phyloP scores from a whole-genome alignment of 2,888 invertebrate genomes.

The Ectropis crepuscularia region DNA sequence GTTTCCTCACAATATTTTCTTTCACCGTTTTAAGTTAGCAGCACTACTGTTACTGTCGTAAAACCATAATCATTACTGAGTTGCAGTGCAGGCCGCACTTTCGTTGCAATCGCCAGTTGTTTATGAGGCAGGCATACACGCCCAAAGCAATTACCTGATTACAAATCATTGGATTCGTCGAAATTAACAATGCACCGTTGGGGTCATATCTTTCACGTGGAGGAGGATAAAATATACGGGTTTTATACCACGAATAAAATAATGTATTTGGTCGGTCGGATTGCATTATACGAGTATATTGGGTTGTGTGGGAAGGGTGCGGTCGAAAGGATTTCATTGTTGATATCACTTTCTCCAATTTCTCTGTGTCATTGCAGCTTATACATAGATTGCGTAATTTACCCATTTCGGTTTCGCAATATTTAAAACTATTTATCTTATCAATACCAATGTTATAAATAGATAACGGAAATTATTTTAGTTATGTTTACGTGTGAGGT shows the following conservation, averaged over 20 bases:
- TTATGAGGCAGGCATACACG: constrained; percentile 30
- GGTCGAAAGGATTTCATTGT: no score
- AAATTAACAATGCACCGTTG: constrained; percentile 29
- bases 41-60: background rate
- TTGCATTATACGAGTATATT: constrained; percentile 30
- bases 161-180: constrained; percentile 40
- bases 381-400: no score
- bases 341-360: no score
- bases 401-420: no score
- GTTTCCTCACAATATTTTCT: no score
- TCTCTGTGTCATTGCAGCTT: no score
- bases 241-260: constrained; percentile 24
- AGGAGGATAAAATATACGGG: constrained; percentile 27
- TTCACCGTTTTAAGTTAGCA: no score
- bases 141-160: constrained; percentile 41
- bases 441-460: no score
- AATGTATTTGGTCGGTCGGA: constrained; percentile 15
- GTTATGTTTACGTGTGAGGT: no score
- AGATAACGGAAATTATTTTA: no score
- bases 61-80: constrained; percentile 57
- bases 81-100: constrained; percentile 46
- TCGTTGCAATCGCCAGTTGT: constrained; percentile 41
- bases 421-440: no score
- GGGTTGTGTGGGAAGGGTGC: background rate
- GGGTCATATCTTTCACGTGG: constrained; percentile 25